Conservation (phyloP, 2,888 invertebrate genomes). For the Gisinianus flammeolus region DNA sequence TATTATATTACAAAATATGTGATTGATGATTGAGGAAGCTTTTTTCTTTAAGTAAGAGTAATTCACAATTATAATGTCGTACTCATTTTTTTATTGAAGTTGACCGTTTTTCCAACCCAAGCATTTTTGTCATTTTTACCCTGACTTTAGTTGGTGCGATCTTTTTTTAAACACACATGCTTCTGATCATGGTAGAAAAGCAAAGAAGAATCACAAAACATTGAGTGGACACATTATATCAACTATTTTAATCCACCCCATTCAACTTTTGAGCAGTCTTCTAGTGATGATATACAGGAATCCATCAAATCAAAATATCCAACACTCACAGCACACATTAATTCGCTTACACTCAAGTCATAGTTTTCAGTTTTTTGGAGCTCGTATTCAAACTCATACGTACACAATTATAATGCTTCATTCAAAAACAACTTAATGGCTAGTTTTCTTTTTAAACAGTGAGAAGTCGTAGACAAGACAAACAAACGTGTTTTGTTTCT, state of each 20-base stretch:
- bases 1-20: not conserved
- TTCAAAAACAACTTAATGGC: constrained; percentile 28
- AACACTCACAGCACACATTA: constrained; percentile 30
- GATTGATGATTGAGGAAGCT: not conserved
- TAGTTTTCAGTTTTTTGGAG: constrained; percentile 13
- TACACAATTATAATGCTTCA: constrained; percentile 12
- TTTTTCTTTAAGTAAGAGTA: not conserved
- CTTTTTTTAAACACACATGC: constrained; percentile 7
- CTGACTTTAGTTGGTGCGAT: constrained; percentile 32
- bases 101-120: not conserved
- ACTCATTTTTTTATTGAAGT: constrained; percentile 18
- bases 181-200: constrained; percentile 33
- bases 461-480: constrained; percentile 29
- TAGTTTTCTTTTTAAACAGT: constrained; percentile 25
- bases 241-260: constrained; percentile 34
- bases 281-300: constrained; percentile 40
- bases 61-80: not conserved
- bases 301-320: constrained; percentile 28
- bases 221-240: constrained; percentile 35
- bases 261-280: constrained; percentile 43
- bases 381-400: constrained; percentile 25
- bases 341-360: constrained; percentile 13
- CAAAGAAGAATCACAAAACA: constrained; percentile 38
- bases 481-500: constrained; percentile 21
- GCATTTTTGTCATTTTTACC: constrained; percentile 24